phyloP scores from a whole-genome alignment of 2,797 vertebrate genomes.

The Monodelphis domestica region DNA sequence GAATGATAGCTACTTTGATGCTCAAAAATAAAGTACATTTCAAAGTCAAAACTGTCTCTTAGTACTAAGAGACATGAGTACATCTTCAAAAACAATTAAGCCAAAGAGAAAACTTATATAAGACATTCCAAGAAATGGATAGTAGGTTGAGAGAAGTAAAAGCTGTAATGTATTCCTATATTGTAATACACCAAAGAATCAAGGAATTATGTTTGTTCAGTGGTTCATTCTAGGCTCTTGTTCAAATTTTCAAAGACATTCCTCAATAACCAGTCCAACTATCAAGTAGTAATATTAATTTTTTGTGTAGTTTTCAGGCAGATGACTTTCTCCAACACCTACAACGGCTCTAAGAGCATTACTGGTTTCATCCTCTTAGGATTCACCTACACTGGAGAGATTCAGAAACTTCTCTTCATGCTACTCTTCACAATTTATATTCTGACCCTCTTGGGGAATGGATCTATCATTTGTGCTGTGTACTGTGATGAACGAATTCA shows the following conservation, averaged over 20 bases:
- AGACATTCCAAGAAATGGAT: not conserved
- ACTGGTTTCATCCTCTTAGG: constrained; percentile 61
- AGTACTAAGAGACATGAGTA: not conserved
- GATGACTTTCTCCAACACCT: constrained; percentile 1
- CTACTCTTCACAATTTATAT: constrained; percentile 69
- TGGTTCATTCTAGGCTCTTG: too few relatives aligned
- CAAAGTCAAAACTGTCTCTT: not conserved
- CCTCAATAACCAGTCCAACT: not conserved
- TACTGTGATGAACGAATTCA: constrained; percentile 25
- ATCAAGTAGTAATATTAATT: not conserved
- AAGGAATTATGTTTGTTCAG: not conserved
- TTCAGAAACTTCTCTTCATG: constrained; percentile 52
- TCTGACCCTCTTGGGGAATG: constrained; percentile 70
- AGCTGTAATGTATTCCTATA: not conserved
- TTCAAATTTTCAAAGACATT: not conserved
- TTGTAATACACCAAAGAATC: not conserved
- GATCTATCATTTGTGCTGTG: constrained; percentile 25
- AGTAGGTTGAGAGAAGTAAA: not conserved
- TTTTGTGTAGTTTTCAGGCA: not conserved
- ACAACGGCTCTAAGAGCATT: not conserved
- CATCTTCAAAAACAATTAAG: not conserved
- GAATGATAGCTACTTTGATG: not conserved
- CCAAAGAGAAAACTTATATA: not conserved
- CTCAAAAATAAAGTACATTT: not conserved
- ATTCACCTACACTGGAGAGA: constrained; percentile 39